These are phyloP conservation scores for Taeniopygia guttata DNA, from an alignment of 2,797 vertebrate genomes.

Conservation along the genomic window DNA sequence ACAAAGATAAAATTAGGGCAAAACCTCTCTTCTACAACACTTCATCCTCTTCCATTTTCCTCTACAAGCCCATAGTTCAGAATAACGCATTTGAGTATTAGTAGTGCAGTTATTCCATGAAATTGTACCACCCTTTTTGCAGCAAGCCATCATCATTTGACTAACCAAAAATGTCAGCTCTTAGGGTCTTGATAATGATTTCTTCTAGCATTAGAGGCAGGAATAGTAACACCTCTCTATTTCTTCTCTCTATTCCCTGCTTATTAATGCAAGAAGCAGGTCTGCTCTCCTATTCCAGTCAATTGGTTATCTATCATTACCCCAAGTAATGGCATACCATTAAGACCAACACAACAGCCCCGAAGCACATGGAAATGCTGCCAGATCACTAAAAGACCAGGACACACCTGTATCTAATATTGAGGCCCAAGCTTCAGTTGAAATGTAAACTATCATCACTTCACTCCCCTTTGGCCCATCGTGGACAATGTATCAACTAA, in stretches of 20 bases:
- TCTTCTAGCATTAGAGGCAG: background rate
- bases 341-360: background rate
- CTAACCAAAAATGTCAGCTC: slow-evolving; percentile 10
- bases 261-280: background rate
- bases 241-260: background rate
- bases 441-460: background rate
- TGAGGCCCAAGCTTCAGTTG: background rate
- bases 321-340: slow-evolving; percentile 10
- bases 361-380: background rate
- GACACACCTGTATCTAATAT: background rate
- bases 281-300: background rate
- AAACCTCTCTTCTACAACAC: background rate
- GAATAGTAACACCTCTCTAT: background rate
- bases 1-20: background rate
- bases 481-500: background rate
- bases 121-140: slow-evolving; percentile 2
- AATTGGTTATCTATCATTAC: background rate
- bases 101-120: background rate
- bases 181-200: background rate
- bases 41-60: background rate
- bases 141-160: slow-evolving; percentile 31
- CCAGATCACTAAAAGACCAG: background rate
- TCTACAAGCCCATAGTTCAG: background rate
- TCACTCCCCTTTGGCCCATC: background rate
- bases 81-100: background rate